Evolutionary conservation across 1,140 invertebrate genomes (phyloP).

Genomic region (Choristoneura fumiferana): DNA sequence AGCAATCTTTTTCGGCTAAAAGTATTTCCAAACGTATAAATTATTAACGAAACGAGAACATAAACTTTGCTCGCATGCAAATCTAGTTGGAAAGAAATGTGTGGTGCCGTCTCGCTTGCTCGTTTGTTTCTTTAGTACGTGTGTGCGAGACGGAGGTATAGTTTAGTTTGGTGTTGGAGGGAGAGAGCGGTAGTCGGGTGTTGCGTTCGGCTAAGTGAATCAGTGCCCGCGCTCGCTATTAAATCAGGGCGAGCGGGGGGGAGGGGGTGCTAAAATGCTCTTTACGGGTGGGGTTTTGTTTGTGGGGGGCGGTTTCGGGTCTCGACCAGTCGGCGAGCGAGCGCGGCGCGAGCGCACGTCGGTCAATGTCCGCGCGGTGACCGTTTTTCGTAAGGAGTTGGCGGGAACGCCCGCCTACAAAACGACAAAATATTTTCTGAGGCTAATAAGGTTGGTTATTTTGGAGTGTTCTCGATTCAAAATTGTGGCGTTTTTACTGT

Average conservation of each 20-base stretch:
- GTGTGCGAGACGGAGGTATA: slow-evolving; percentile 24
- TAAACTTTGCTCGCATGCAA: slow-evolving; percentile 76
- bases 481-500: not conserved
- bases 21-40: slow-evolving; percentile 76
- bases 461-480: slow-evolving; percentile 9
- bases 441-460: slow-evolving; percentile 72
- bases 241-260: slow-evolving; percentile 71
- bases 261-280: slow-evolving; percentile 71
- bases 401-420: slow-evolving; percentile 75
- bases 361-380: slow-evolving; percentile 65
- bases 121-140: slow-evolving; percentile 21
- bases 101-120: slow-evolving; percentile 56
- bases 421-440: slow-evolving; percentile 74
- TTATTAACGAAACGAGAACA: slow-evolving; percentile 77
- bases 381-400: slow-evolving; percentile 58
- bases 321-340: slow-evolving; percentile 28
- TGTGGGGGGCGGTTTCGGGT: slow-evolving; percentile 72
- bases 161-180: slow-evolving; percentile 33
- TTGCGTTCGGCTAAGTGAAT: slow-evolving; percentile 76
- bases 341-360: slow-evolving; percentile 45
- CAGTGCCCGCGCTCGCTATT: slow-evolving; percentile 76
- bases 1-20: slow-evolving; percentile 74
- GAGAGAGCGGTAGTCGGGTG: slow-evolving; percentile 56
- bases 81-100: slow-evolving; percentile 72
- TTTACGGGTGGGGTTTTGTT: slow-evolving; percentile 76